Conservation (phyloP, 2,888 invertebrate genomes). For the Standfussiana lucernea region DNA sequence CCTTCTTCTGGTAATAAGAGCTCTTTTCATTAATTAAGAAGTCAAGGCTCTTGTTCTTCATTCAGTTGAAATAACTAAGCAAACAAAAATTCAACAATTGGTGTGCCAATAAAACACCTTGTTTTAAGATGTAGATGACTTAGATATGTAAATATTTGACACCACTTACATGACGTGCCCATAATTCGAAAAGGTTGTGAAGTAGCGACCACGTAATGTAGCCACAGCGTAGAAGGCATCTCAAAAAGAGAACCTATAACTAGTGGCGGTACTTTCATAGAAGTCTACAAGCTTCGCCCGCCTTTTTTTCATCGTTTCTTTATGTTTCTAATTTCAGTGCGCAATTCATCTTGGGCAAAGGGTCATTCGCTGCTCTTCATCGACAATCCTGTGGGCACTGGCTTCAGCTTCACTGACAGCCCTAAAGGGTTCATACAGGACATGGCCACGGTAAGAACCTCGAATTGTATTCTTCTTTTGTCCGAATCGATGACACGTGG, state of each 20-base stretch:
- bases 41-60: constrained; percentile 12
- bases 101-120: background rate
- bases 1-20: background rate
- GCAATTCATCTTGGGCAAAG: constrained; percentile 89
- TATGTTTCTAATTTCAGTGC: constrained; percentile 76
- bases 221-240: background rate
- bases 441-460: constrained; percentile 87
- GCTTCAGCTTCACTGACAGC: constrained; percentile 91
- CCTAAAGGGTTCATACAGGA: constrained; percentile 89
- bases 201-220: background rate
- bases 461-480: background rate
- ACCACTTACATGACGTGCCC: background rate
- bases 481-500: background rate
- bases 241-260: background rate
- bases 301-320: background rate
- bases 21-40: background rate
- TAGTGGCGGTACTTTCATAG: background rate
- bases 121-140: background rate
- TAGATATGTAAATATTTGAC: background rate
- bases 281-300: background rate
- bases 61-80: background rate
- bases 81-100: constrained; percentile 8
- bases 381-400: constrained; percentile 92
- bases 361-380: constrained; percentile 91
- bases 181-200: background rate